A percentile compares a stretch with the other conserved stretches of the same genome.
Evolutionary conservation across 2,888 invertebrate genomes (phyloP).

Genomic region (Drosophila subquinaria): DNA sequence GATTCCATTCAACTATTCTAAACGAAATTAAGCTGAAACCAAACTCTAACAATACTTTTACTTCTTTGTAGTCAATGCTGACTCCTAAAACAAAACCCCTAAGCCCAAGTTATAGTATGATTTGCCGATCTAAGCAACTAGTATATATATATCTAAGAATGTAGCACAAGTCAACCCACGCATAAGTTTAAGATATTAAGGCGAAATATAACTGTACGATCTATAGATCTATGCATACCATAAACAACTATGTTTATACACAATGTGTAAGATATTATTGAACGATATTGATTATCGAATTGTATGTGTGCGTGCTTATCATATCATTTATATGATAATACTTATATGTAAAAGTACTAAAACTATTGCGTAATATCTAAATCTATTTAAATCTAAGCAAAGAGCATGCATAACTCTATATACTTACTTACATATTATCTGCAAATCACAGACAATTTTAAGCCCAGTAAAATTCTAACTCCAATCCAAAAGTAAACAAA

Average conservation of each 20-base stretch:
- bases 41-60: background rate
- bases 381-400: constrained; percentile 40
- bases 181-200: constrained; percentile 19
- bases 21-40: background rate
- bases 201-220: constrained; percentile 25
- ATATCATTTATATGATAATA: constrained; percentile 69
- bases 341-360: constrained; percentile 34
- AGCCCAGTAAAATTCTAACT: constrained; percentile 22
- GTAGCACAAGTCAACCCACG: constrained; percentile 35
- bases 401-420: constrained; percentile 34
- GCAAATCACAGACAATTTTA: constrained; percentile 18
- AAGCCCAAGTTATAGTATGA: constrained; percentile 30
- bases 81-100: constrained; percentile 12
- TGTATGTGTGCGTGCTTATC: constrained; percentile 56
- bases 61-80: background rate
- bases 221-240: constrained; percentile 52
- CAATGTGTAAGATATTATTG: constrained; percentile 78
- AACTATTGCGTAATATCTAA: constrained; percentile 45
- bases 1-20: background rate
- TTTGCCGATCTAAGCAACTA: constrained; percentile 48
- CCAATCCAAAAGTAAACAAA: background rate
- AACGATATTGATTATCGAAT: constrained; percentile 55
- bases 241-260: constrained; percentile 65
- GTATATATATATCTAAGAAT: constrained; percentile 14
- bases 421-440: constrained; percentile 14